Evolutionary conservation across 1,140 invertebrate genomes (phyloP).

Genomic region (Lordiphosa clarofinis): DNA sequence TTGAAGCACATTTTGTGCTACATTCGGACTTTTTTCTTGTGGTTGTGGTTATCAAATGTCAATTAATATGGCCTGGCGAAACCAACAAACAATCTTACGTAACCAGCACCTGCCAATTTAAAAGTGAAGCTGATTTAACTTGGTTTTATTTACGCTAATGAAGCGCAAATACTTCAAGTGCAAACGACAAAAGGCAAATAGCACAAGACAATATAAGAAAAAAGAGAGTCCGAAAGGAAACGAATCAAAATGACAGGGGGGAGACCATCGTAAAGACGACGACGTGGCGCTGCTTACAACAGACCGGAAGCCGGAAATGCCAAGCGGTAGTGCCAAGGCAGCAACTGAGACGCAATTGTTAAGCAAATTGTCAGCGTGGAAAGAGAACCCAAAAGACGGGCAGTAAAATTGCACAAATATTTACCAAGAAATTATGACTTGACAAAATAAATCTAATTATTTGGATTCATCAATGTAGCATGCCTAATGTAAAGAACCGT

Average conservation of each 20-base stretch:
- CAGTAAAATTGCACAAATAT: slow-evolving; percentile 46
- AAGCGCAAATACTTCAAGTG: slow-evolving; percentile 62
- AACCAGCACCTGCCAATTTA: slow-evolving; percentile 12
- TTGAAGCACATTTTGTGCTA: slow-evolving; percentile 64
- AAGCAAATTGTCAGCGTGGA: slow-evolving; percentile 41
- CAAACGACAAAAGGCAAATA: slow-evolving; percentile 50
- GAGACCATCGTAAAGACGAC: slow-evolving; percentile 51
- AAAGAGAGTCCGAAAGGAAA: background rate
- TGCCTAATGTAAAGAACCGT: background rate
- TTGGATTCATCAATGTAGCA: slow-evolving; percentile 3
- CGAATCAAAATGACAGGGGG: background rate
- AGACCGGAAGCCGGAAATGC: slow-evolving; percentile 67
- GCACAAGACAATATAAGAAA: slow-evolving; percentile 22
- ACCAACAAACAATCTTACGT: slow-evolving; percentile 17
- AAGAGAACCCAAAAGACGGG: background rate
- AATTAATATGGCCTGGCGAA: slow-evolving; percentile 60
- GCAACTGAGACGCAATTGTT: slow-evolving; percentile 44
- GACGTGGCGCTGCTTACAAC: slow-evolving; percentile 55
- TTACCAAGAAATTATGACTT: slow-evolving; percentile 30
- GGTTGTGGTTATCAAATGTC: slow-evolving; percentile 57
- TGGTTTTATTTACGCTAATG: slow-evolving; percentile 59
- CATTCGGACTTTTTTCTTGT: slow-evolving; percentile 21
- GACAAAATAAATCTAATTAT: background rate
- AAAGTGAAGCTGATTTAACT: slow-evolving; percentile 25
- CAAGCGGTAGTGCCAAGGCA: slow-evolving; percentile 59